Percentiles rank a stretch among this genome's conserved stretches.
phyloP scores from a whole-genome alignment of 2,888 invertebrate genomes.

The Quadroppia sp. region DNA sequence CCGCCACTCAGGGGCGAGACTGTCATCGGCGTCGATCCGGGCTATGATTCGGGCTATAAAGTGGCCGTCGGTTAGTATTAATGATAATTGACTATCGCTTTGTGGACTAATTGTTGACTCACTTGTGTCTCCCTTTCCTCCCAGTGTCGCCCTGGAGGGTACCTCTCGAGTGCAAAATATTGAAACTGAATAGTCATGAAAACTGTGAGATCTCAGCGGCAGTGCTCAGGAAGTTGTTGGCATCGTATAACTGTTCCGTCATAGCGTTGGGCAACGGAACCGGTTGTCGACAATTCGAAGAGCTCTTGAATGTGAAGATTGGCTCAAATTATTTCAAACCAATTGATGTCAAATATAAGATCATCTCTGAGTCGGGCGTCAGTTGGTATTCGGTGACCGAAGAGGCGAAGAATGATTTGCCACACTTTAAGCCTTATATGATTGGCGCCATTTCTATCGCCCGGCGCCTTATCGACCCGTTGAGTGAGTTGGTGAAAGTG shows the following conservation, averaged over 20 bases:
- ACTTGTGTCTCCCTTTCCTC: no score
- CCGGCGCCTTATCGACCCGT: constrained; percentile 79
- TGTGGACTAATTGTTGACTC: not conserved
- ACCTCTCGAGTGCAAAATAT: not conserved
- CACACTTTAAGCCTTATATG: constrained; percentile 65
- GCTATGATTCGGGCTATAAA: constrained; percentile 83
- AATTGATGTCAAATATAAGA: constrained; percentile 58
- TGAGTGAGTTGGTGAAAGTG: constrained; percentile 86
- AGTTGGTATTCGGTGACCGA: constrained; percentile 85
- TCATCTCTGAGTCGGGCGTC: constrained; percentile 69
- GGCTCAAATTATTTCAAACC: constrained; percentile 54
- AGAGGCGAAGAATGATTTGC: constrained; percentile 77
- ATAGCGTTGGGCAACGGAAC: constrained; percentile 87
- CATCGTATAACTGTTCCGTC: constrained; percentile 64
- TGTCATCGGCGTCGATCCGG: constrained; percentile 84
- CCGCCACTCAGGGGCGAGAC: constrained; percentile 73
- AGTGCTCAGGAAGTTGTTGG: constrained; percentile 59
- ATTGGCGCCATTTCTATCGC: constrained; percentile 62
- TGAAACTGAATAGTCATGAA: constrained; percentile 39
- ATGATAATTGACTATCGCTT: constrained; percentile 56
- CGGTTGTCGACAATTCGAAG: constrained; percentile 81
- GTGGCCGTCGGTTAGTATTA: constrained; percentile 70
- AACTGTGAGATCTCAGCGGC: constrained; percentile 48
- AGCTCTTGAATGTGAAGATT: constrained; percentile 58
- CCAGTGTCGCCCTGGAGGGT: constrained; percentile 27